Conservation (phyloP, 2,113 vertebrate species). For the Eleginops maclovinus region DNA sequence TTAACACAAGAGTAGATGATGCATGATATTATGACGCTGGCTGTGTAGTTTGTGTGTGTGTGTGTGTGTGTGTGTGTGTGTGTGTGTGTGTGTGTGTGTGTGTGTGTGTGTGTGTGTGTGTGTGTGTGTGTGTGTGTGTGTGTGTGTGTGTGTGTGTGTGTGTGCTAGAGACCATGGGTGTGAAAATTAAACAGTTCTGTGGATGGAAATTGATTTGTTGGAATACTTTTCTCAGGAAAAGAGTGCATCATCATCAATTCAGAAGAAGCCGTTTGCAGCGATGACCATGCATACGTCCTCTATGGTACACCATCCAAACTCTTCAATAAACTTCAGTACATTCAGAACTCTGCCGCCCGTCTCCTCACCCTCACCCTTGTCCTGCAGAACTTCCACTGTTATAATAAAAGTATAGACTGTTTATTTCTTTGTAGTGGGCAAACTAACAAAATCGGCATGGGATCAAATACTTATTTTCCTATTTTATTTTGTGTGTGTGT, state of each 20-base stretch:
- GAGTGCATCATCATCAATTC: not conserved
- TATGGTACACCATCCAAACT: too few species aligned
- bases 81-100: not conserved
- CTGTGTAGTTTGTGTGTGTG: not conserved
- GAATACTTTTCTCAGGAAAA: not conserved
- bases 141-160: not conserved
- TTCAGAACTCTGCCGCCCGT: too few species aligned
- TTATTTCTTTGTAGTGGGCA: too few species aligned
- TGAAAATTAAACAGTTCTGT: not conserved
- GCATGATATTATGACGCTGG: slow-evolving; percentile 29
- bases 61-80: not conserved
- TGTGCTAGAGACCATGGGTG: not conserved
- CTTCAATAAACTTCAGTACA: too few species aligned
- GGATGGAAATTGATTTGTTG: not conserved
- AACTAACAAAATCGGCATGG: too few species aligned
- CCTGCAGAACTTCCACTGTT: too few species aligned
- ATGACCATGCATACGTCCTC: too few species aligned
- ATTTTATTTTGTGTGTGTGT: not conserved
- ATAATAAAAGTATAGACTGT: too few species aligned
- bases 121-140: not conserved
- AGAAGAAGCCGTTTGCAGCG: not conserved
- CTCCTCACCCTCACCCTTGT: too few species aligned
- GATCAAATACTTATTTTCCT: too few species aligned
- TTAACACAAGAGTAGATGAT: slow-evolving; percentile 39
- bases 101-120: not conserved